Evolutionary conservation across 1,140 invertebrate genomes (phyloP), one percentile per base, ranked within the genome.

Genomic region (Hyposmocoma kahamanoa): DNA sequence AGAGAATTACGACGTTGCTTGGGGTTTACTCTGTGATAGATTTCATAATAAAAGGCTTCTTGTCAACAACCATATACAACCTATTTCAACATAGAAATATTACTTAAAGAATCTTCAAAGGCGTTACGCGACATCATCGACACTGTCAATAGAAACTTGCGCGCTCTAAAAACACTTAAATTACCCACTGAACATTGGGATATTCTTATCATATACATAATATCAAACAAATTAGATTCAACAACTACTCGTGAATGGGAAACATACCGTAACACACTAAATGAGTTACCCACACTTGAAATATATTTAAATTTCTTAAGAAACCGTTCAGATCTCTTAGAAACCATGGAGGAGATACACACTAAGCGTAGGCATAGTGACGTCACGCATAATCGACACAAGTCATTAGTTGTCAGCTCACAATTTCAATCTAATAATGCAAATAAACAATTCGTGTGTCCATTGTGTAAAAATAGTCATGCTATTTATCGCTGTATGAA

Each of bases 11-110:
- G 17, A 42, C 8, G 18, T 47, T 10, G 45, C 50, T 6, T 57
- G 50, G 50, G 15, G 53, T 10, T 34, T 57, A 24, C 22, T 57
- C 5, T 42, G 41, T n/a, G 50, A 57, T 8, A 22, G 45, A 1
- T 57, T 43, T 42, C 18, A 53, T 17, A 57, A 53, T 18, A 48
- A 57, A 11, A 15, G 45, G 11, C 10, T 53, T 3, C 41, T 58
- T 41, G 22, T 57, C 19, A 43, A 44, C 19, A 47, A 57, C 26
- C 50, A 53, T 32, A 42, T 39, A 8, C 36, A 43, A 26, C 3
- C 43, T 6, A n/a, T 46, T 46, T 46, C 13, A 30, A 18, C 10
- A 30, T 34, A 3, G 18, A 46, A 34, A n/a, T 28, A 21, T 8
- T 46, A 19, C 3, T 18, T 18, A 3, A 9, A 18, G 43, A 46